Base-by-base conservation (phyloP, 1,140 invertebrate genomes). In the Idris sp. region DNA sequence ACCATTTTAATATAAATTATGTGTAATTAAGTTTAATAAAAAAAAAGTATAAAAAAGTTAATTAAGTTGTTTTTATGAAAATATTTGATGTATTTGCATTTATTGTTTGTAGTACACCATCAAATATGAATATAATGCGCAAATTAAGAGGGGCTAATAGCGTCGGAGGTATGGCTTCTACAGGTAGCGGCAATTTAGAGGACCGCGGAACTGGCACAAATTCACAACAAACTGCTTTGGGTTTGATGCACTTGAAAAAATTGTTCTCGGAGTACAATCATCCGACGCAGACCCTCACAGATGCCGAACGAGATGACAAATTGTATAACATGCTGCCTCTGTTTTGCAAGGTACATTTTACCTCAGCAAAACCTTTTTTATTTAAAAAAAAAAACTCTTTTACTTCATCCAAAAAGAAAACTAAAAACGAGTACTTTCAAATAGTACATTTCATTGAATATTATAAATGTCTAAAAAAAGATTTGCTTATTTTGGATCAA, bases 261-360 rank as follows among this genome's bases (percentile, higher is more conserved):
- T 89, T 99, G 6, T 99, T 98, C 87, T 93, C 94, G 14, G 97
- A 98, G 81, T 97, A 97, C 79, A 93, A 92, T 13, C 95, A 98
- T 89, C 94, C 96, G 26, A 88, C 92, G 33, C 93, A 95, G 77
- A 90, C 93, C 5, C 88, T 96, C 0, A 91, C 91, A 22, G 95
- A 96, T 58, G 88, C 91, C 49, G 95, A 98, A 86, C 92, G 94
- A 65, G 96, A 98, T 87, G 94, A 95, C 80, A 97, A 98, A 87
- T 89, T 99, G 0, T 99, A 99, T 86, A 98, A 97, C 86, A 98
- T 99, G 96, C 89, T 99, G 77, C 98, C 98, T 31, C 89, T 99
- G 6, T 99, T 99, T 88, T 98, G 96, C 88, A 99, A 98, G 91
- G 97, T 98, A 90, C n/a, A n/a, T n/a, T n/a, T n/a, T n/a, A n/a